Base-by-base conservation (phyloP, 2,888 invertebrate species). In the Agelastica alni region DNA sequence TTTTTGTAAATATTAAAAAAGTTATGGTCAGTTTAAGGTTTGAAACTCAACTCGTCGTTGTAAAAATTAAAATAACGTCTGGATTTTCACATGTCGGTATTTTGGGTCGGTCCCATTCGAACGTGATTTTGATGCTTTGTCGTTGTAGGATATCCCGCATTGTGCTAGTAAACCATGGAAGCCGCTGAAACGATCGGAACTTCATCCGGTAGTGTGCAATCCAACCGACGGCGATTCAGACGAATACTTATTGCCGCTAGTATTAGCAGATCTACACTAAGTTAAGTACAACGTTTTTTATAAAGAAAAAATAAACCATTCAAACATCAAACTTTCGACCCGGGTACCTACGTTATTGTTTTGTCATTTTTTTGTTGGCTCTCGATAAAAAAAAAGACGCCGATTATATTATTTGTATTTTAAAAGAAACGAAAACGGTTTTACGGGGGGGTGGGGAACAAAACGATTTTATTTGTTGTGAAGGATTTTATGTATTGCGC, bases 141-240 rank as follows among this genome's bases (percentile, higher is more conserved):
- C n/a, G n/a, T 5, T 54, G 6, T 44, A 83, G 83, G 82, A 83
- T 71, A 79, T 85, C 39, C 80, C 80, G 59, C 74, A 78, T 56
- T 81, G 81, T 60, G 75, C 85, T 63, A 80, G 81, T 31, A 76
- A 77, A 56, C 73, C 77, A 28, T 86, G 86, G 86, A 76, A 77
- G 59, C 82, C 83, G 7, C 59, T 83, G 48, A 75, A 73, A 39
- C 76, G 78, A 55, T 70, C 75, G 18, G 78, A 83, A 57, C 73
- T 85, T 55, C 83, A 84, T 63, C 78, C 79, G 37, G 82, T 82
- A 22, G 77, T 83, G 61, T 75, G 77, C 62, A 77, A 79, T 70
- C 80, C 82, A 16, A 71, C 75, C 45, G 74, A 70, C 9, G 80
- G 81, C 30, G 81, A 83, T 66, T 82, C 82, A 42, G 81, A 82